Evolutionary conservation across 2,888 invertebrate genomes (phyloP).

Genomic region (Temnothorax rugatulus): DNA sequence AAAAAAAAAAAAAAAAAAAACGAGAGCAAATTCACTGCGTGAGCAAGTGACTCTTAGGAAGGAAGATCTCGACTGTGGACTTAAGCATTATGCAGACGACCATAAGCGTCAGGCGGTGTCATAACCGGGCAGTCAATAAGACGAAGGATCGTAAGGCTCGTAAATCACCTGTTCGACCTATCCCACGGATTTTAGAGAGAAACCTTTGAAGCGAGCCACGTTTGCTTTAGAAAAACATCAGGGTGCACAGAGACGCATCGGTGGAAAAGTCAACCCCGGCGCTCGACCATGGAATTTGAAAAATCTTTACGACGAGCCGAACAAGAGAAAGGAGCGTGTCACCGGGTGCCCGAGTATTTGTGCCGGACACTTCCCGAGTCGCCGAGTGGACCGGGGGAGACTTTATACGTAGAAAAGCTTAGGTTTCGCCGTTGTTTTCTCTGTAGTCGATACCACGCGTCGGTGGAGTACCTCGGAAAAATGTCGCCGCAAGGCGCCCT

Average conservation of each 20-base stretch:
- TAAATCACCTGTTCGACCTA: constrained; percentile 78
- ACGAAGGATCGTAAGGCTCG: constrained; percentile 76
- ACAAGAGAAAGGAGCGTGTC: constrained; percentile 65
- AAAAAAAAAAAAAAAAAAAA: background rate
- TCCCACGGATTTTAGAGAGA: constrained; percentile 72
- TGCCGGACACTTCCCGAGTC: constrained; percentile 51
- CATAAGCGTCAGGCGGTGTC: constrained; percentile 77
- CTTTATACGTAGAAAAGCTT: constrained; percentile 63
- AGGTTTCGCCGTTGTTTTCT: constrained; percentile 69
- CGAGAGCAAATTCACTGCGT: constrained; percentile 11
- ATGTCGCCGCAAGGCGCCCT: constrained; percentile 57
- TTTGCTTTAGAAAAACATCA: constrained; percentile 52
- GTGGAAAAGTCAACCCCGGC: constrained; percentile 51
- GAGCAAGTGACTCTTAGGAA: background rate
- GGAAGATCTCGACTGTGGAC: constrained; percentile 51
- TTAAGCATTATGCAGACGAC: constrained; percentile 70
- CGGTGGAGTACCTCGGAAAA: constrained; percentile 59
- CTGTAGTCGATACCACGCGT: constrained; percentile 59
- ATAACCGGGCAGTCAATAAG: constrained; percentile 79
- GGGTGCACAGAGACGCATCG: constrained; percentile 50
- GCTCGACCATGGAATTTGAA: constrained; percentile 58
- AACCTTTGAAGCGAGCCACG: constrained; percentile 57
- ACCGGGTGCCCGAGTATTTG: constrained; percentile 48
- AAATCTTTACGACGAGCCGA: constrained; percentile 43
- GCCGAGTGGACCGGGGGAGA: constrained; percentile 49